Evolutionary conservation across 2,888 invertebrate genomes (phyloP).

Genomic region (Andrena bicolor): DNA sequence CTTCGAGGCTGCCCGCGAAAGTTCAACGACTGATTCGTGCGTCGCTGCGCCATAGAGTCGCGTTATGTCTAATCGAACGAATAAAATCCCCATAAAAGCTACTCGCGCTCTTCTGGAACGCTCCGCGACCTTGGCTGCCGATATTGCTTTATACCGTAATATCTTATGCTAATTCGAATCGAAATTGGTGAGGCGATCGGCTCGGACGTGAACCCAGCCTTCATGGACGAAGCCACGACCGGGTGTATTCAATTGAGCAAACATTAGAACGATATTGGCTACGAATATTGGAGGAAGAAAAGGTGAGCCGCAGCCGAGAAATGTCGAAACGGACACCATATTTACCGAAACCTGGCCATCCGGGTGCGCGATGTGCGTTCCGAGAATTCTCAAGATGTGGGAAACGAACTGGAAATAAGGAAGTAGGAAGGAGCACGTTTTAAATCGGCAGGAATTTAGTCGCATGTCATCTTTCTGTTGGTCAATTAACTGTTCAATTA

Average conservation of each 20-base stretch:
- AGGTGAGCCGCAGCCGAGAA: constrained; percentile 6
- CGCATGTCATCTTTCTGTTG: neutral
- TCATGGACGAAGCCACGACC: neutral
- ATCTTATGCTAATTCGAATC: constrained; percentile 4
- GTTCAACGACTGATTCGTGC: neutral
- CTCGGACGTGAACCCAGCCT: neutral
- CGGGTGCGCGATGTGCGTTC: neutral
- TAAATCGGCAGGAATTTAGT: neutral
- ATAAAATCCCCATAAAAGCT: neutral
- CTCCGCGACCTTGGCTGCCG: neutral
- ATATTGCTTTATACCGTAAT: neutral
- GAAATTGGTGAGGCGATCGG: neutral
- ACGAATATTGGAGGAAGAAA: neutral
- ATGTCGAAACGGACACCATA: neutral
- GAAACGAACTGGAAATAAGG: neutral
- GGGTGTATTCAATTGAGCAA: neutral
- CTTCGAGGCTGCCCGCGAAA: neutral
- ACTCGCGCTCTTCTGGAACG: neutral
- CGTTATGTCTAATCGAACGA: neutral
- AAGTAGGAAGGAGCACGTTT: neutral
- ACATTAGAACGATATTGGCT: neutral
- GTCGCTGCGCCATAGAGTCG: neutral
- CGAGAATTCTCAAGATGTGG: neutral
- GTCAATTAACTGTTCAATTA: no score
- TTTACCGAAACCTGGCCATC: constrained; percentile 16